Conservation (phyloP, 1,140 invertebrate species). For the Papilio polytes region DNA sequence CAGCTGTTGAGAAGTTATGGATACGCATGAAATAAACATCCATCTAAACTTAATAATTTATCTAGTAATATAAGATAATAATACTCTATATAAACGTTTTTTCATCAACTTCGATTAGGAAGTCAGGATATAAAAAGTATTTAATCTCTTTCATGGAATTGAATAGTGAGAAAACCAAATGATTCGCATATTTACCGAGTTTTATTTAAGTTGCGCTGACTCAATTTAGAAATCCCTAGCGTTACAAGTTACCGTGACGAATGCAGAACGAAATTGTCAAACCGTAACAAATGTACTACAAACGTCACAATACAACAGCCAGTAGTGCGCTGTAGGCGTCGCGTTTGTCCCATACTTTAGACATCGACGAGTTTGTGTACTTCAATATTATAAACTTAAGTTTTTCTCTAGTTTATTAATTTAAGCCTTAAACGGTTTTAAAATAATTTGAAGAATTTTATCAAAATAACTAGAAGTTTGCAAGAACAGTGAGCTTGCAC, state of each 20-base stretch:
- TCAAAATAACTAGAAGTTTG: too few species aligned
- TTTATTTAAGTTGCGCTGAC: neutral
- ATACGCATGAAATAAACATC: too few species aligned
- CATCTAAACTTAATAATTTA: too few species aligned
- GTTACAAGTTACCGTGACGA: neutral
- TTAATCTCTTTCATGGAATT: neutral
- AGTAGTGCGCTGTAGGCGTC: neutral
- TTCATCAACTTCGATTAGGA: neutral
- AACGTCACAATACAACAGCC: neutral
- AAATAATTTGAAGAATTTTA: too few species aligned
- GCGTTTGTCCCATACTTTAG: slow-evolving; percentile 48
- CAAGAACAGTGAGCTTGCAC: too few species aligned
- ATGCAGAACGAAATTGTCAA: slow-evolving; percentile 26
- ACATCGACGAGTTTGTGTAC: slow-evolving; percentile 55
- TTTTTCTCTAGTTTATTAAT: too few species aligned
- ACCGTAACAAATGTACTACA: slow-evolving; percentile 27
- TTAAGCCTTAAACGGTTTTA: too few species aligned
- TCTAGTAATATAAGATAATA: neutral
- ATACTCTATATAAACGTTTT: neutral
- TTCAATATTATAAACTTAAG: neutral
- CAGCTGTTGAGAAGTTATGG: too few species aligned
- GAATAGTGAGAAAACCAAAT: neutral
- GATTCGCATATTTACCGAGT: slow-evolving; percentile 10
- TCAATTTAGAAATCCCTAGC: slow-evolving; percentile 30
- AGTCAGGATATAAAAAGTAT: slow-evolving; percentile 7